Base-by-base conservation (phyloP, 2,888 invertebrate genomes). In the Mechanitis messenoides region DNA sequence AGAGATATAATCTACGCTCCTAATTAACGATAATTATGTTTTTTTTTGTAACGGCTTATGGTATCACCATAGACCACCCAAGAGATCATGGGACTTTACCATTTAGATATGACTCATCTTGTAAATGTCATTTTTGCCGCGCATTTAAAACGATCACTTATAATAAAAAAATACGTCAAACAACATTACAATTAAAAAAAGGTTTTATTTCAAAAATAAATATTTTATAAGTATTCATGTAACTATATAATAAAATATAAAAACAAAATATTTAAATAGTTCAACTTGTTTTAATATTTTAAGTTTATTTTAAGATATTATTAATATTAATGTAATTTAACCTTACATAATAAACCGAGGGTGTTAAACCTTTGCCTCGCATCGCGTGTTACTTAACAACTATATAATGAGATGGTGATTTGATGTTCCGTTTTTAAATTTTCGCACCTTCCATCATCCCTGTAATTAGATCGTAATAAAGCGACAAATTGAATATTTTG, bases 371-470 rank as follows among this genome's bases (percentile, higher is more conserved):
- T 59, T 50, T 60, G 61, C 63, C 56, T 42, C 42, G 62, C 55
- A 67, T 72, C 69, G 69, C 72, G 71, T 71, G 70, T 69, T 64
- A 60, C 58, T 58, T 66, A 70, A 69, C 69, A 63, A 67, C 61
- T 68, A 60, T 64, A 68, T 74, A 75, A 75, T 74, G 69, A 73
- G 70, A 70, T 69, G 68, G 61, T 73, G 71, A 75, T 74, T 71
- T 69, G 63, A 63, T 71, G 68, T 71, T 73, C 81, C 83, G 81
- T 87, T 86, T 86, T 79, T 79, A 84, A 42, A 86, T 87, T 83
- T 85, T 84, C 80, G 79, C 86, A 81, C 83, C 81, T 83, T 71
- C 71, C 70, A 72, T 73, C 74, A 68, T 83, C 77, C 55, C 72
- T 72, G 66, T 74, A 79, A 85, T 85, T 83, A 83, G 75, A 60